phyloP scores from a whole-genome alignment of 1,140 invertebrate genomes.

The Saccostrea cuccullata region DNA sequence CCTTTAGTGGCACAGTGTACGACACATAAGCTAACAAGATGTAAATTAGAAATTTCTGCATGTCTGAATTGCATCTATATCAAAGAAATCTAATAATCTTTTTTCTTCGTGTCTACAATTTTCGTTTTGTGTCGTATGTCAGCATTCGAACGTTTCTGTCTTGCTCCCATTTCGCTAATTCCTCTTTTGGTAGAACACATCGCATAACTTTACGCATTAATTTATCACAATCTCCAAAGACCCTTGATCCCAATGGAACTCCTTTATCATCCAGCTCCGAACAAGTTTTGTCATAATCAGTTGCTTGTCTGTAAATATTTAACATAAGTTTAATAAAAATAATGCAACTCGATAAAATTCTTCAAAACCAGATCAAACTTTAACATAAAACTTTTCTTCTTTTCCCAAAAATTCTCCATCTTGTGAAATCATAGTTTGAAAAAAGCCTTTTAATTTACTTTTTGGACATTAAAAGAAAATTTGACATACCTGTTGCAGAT shows the following conservation, averaged over 20 bases:
- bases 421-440: not conserved
- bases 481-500: slow-evolving; percentile 67
- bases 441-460: not conserved
- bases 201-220: slow-evolving; percentile 65
- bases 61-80: too few species aligned
- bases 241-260: slow-evolving; percentile 55
- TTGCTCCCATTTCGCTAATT: slow-evolving; percentile 55
- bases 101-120: not conserved
- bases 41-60: too few species aligned
- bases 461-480: not conserved
- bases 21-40: too few species aligned
- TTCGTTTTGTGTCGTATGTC: not conserved
- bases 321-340: too few species aligned
- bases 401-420: too few species aligned
- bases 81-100: too few species aligned
- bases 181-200: slow-evolving; percentile 54
- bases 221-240: slow-evolving; percentile 67
- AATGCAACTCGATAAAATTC: too few species aligned
- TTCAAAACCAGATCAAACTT: too few species aligned
- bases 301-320: slow-evolving; percentile 57
- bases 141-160: slow-evolving; percentile 49
- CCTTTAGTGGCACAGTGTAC: too few species aligned
- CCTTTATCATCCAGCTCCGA: slow-evolving; percentile 35
- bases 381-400: too few species aligned
- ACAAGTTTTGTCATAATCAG: slow-evolving; percentile 59